Conservation (phyloP, 2,113 vertebrate genomes). For the Potamarius usumacintae region DNA sequence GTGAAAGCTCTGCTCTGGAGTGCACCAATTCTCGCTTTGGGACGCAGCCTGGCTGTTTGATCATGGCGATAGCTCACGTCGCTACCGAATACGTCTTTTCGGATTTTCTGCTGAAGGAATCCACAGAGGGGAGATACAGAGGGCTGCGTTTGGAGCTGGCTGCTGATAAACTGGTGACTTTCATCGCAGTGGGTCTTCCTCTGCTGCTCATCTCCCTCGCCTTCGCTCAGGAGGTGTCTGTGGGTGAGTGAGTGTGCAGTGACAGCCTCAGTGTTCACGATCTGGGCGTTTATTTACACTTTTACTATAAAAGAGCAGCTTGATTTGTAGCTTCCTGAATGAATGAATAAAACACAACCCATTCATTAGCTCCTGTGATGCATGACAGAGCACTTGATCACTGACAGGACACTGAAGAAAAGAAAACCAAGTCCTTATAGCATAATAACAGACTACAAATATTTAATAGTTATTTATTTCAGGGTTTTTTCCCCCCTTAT, state of each 20-base stretch:
- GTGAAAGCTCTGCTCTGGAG: neutral
- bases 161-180: constrained; percentile 87
- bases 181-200: constrained; percentile 88
- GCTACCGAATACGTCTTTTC: constrained; percentile 95
- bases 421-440: neutral
- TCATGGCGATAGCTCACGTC: constrained; percentile 91
- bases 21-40: neutral
- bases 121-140: constrained; percentile 82
- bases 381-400: neutral
- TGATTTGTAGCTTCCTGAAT: too few species aligned
- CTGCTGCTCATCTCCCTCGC: constrained; percentile 94
- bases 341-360: too few species aligned
- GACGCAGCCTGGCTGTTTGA: neutral
- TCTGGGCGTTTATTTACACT: neutral
- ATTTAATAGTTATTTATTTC: neutral
- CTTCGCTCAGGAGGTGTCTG: constrained; percentile 92
- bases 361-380: neutral
- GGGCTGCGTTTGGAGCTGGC: constrained; percentile 91
- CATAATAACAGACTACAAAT: neutral
- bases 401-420: neutral
- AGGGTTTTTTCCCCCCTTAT: too few species aligned
- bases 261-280: neutral
- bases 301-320: neutral
- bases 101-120: constrained; percentile 91
- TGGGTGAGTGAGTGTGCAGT: constrained; percentile 76